Base-by-base conservation (phyloP, 2,888 invertebrate species). In the Laothoe populi region DNA sequence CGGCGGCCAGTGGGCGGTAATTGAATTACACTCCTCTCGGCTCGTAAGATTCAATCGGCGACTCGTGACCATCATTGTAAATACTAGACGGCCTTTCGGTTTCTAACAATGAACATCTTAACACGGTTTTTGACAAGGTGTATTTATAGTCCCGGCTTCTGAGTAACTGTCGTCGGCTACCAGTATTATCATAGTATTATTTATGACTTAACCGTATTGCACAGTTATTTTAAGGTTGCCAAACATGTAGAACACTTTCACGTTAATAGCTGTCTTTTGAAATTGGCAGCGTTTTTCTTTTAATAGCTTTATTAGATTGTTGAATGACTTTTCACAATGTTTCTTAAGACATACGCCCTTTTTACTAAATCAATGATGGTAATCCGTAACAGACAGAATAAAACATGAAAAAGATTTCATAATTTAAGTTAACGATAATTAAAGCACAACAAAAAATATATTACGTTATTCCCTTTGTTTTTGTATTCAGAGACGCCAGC, bases 11-110 rank as follows among this genome's bases (percentile, higher is more conserved):
- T 72, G 79, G 76, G 78, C 78, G 78, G 81, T 86, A 87, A 87
- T 87, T 84, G 74, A 84, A 87, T 88, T 87, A 87, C 71, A 65
- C 75, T 72, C 70, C 60, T 73, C 71, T 74, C 81, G 79, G 70
- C 71, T 69, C 72, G 65, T 68, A 71, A 74, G 66, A 69, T 66
- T 61, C 68, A 66, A 67, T 72, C 60, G 66, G 62, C 46, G 31
- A 62, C 65, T 64, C 64, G 62, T 65, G 26, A 53, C 42, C 49
- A 40, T 61, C 42, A 42, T 42, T 42, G 40, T 26, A 53, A 44
- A 42, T 13, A 44, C 24, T 26, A 42, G 42, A n/a, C 23, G 23
- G n/a, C 31, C 49, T 61, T 53, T 61, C 42, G 19, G 19, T 61
- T 61, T 48, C 42, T 31, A 53, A 49, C 48, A 16, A 48, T 19